Percentiles rank a stretch among this genome's conserved stretches.
These are phyloP conservation scores for Hylaeus volcanicus DNA, from an alignment of 1,140 invertebrate genomes.

Conservation along the genomic window DNA sequence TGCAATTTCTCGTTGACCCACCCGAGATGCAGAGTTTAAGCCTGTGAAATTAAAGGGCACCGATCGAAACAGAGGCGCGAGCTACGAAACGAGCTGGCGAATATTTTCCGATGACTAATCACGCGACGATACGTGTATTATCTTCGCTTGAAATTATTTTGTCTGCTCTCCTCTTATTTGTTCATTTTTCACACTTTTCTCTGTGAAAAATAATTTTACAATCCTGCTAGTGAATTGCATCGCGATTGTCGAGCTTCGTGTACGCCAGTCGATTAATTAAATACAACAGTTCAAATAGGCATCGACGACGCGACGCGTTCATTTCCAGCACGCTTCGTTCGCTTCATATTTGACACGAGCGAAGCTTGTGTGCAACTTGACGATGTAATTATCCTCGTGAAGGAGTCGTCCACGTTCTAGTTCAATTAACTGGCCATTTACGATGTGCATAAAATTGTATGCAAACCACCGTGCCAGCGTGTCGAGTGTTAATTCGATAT, in stretches of 20 bases:
- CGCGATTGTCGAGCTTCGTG: neutral
- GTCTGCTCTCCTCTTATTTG: too few species aligned
- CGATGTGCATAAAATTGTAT: neutral
- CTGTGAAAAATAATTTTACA: neutral
- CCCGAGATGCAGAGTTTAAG: neutral
- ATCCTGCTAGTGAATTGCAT: neutral
- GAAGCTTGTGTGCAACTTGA: neutral
- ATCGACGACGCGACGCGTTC: neutral
- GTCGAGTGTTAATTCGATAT: neutral
- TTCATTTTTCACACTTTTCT: too few species aligned
- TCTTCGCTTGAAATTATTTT: too few species aligned
- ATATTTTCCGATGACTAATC: too few species aligned
- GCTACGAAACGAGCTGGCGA: neutral
- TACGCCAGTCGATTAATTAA: neutral
- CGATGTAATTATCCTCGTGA: neutral
- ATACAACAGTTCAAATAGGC: neutral
- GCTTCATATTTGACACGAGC: neutral
- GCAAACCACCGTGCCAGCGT: neutral
- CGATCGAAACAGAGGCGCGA: neutral
- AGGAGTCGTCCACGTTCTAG: neutral
- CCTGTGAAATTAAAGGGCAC: neutral
- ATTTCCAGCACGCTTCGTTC: neutral
- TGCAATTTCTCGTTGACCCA: slow-evolving; percentile 38
- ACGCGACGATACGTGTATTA: too few species aligned
- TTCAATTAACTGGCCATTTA: neutral